Percentiles rank a stretch among this genome's conserved stretches.
phyloP scores from a whole-genome alignment of 2,113 vertebrate genomes.

The Nansenia antarctica region DNA sequence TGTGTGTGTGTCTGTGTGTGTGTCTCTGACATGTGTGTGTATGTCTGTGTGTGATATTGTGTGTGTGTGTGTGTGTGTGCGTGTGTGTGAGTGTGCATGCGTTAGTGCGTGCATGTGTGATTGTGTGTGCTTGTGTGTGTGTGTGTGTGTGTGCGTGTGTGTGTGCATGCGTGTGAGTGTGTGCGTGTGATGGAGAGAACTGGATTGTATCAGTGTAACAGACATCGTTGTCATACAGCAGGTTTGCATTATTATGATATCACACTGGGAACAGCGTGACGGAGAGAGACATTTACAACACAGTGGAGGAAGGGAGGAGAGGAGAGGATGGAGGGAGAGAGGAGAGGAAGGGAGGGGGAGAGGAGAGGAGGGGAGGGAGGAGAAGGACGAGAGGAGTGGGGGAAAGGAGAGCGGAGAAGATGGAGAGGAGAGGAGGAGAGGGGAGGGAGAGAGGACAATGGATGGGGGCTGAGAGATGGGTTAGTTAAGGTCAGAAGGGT shows the following conservation, averaged over 20 bases:
- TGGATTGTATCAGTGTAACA: neutral
- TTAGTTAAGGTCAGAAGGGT: neutral
- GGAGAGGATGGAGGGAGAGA: neutral
- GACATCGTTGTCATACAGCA: neutral
- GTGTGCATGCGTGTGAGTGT: neutral
- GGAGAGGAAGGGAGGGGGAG: neutral
- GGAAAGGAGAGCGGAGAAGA: neutral
- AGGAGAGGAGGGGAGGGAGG: neutral
- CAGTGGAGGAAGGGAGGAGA: neutral
- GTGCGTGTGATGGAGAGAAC: neutral
- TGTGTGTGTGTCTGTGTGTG: conserved; percentile 11
- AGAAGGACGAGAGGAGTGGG: neutral
- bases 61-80: conserved; percentile 10
- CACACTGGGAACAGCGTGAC: neutral
- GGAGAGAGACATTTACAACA: neutral
- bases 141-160: conserved; percentile 8
- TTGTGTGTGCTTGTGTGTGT: conserved; percentile 2
- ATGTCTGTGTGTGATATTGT: conserved; percentile 5
- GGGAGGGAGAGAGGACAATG: neutral
- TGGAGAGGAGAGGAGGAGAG: neutral
- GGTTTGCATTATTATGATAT: neutral
- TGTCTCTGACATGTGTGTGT: conserved; percentile 12
- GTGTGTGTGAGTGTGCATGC: too few species aligned
- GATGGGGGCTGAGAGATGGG: neutral
- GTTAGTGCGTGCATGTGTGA: too few species aligned